Conservation (phyloP, 2,888 invertebrate species). For the Cantharis rufa region DNA sequence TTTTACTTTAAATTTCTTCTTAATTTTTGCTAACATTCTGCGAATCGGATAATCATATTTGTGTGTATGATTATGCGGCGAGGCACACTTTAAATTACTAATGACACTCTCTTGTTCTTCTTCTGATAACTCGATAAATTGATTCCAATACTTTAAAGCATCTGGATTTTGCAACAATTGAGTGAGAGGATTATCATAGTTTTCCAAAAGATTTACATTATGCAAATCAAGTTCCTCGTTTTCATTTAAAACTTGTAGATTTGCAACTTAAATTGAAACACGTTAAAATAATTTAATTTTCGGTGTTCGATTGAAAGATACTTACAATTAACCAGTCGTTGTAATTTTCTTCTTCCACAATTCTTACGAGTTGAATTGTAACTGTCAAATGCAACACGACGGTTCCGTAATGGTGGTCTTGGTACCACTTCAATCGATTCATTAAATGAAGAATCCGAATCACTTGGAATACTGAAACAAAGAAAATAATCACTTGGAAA, state of each 20-base stretch:
- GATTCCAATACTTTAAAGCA: slow-evolving; percentile 46
- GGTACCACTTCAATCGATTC: not conserved
- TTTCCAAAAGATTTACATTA: slow-evolving; percentile 40
- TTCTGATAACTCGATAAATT: slow-evolving; percentile 46
- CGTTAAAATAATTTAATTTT: not conserved
- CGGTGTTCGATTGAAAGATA: not conserved
- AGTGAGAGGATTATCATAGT: slow-evolving; percentile 44
- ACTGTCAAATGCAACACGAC: not conserved
- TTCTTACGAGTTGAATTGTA: not conserved
- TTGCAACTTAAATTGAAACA: slow-evolving; percentile 36
- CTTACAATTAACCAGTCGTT: slow-evolving; percentile 6
- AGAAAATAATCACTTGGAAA: not conserved
- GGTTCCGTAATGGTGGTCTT: not conserved
- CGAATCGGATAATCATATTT: slow-evolving; percentile 34
- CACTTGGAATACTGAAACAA: slow-evolving; percentile 42
- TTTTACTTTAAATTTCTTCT: slow-evolving; percentile 44
- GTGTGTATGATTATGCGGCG: not conserved
- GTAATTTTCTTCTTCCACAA: slow-evolving; percentile 3
- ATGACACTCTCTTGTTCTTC: slow-evolving; percentile 43
- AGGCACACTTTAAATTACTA: slow-evolving; percentile 17
- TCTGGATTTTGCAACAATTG: slow-evolving; percentile 41
- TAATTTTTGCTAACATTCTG: slow-evolving; percentile 44
- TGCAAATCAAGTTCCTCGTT: slow-evolving; percentile 41
- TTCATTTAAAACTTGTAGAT: slow-evolving; percentile 44
- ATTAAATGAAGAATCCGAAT: slow-evolving; percentile 40